phyloP scores from a whole-genome alignment of 1,140 invertebrate genomes.

The Bombyx mori region DNA sequence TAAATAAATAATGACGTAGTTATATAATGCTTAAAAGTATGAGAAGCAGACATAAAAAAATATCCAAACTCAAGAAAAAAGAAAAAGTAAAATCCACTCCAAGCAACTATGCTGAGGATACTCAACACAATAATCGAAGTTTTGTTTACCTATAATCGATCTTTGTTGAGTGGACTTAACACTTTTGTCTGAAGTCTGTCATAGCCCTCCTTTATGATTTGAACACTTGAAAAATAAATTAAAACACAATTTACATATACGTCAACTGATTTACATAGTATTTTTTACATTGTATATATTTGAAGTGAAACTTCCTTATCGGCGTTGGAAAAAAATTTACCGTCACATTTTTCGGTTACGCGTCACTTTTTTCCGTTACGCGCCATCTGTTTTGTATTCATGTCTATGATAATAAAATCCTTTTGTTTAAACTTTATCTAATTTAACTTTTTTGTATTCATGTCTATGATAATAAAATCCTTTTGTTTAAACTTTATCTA shows the following conservation, averaged over 20 bases:
- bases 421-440: no score
- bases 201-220: conserved; percentile 4
- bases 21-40: conserved; percentile 7
- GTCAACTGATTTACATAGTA: conserved; percentile 5
- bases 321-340: no score
- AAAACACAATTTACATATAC: conserved; percentile 6
- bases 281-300: conserved; percentile 2
- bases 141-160: conserved; percentile 7
- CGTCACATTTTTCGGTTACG: no score
- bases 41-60: conserved; percentile 6
- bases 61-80: conserved; percentile 5
- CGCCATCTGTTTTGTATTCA: no score
- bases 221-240: conserved; percentile 6
- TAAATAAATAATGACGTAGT: conserved; percentile 7
- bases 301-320: no score
- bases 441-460: no score
- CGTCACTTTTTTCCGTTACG: no score
- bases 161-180: conserved; percentile 7
- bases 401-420: no score
- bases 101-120: conserved; percentile 6
- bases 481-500: no score
- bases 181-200: conserved; percentile 4
- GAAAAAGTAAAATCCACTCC: conserved; percentile 5
- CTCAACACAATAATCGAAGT: conserved; percentile 4
- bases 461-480: no score